Percentiles rank a stretch among this genome's conserved stretches.
Evolutionary conservation across 2,888 invertebrate species (phyloP).

Genomic region (Aspidiotus rigidus): DNA sequence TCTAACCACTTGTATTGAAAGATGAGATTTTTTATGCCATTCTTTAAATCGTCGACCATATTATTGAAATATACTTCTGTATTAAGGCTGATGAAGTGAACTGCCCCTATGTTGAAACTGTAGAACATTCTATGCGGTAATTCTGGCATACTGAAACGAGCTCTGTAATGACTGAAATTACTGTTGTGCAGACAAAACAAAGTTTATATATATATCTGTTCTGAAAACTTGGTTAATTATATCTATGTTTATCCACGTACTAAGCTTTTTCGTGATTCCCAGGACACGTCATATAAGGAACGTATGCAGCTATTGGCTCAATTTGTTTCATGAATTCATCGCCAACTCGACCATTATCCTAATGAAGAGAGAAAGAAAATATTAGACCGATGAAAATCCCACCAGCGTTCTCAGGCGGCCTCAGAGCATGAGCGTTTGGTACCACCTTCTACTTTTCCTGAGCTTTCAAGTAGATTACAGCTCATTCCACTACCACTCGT

Average conservation of each 20-base stretch:
- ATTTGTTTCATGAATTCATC: constrained; percentile 90
- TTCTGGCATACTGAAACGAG: constrained; percentile 86
- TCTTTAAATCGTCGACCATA: constrained; percentile 49
- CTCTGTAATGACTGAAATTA: constrained; percentile 90
- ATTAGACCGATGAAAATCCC: background rate
- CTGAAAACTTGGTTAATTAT: too few species aligned
- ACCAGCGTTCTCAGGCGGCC: too few species aligned
- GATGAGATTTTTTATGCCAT: constrained; percentile 68
- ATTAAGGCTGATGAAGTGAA: constrained; percentile 82
- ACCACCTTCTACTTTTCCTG: too few species aligned
- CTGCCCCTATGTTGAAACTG: constrained; percentile 80
- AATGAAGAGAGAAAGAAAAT: constrained; percentile 36
- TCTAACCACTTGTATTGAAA: constrained; percentile 80
- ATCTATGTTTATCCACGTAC: constrained; percentile 48
- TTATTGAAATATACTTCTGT: constrained; percentile 93
- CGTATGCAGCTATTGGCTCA: constrained; percentile 74
- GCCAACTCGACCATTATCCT: constrained; percentile 68
- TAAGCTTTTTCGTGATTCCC: constrained; percentile 83
- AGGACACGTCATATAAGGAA: constrained; percentile 89
- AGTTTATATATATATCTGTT: background rate
- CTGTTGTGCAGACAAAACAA: constrained; percentile 44
- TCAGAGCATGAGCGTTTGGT: too few species aligned
- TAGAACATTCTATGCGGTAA: constrained; percentile 61
- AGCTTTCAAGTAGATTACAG: too few species aligned
- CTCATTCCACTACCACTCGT: too few species aligned